Percentiles rank a stretch among this genome's conserved stretches.
Conservation (phyloP, 53 echinoderm and acorn worm species). For the Luidia sarsii region DNA sequence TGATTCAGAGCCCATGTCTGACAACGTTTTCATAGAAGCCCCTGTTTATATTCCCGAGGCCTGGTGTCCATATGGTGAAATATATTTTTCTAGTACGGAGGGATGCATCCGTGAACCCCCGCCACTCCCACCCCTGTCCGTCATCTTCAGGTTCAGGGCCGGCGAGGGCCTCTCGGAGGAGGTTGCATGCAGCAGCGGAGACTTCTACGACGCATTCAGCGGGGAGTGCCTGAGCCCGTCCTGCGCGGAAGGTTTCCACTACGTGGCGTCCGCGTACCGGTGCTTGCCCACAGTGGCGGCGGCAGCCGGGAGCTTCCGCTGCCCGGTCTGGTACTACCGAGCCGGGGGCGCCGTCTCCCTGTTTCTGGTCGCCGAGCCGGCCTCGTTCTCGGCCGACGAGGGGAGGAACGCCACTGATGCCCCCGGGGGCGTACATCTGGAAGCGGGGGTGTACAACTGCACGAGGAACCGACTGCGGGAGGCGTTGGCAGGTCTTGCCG, state of each 20-base stretch:
- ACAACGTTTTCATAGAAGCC: neutral
- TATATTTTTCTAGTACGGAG: too few relatives aligned
- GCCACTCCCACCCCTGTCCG: neutral
- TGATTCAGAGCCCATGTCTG: too few relatives aligned
- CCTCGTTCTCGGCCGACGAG: neutral
- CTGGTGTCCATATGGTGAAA: too few relatives aligned
- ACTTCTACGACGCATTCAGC: constrained; percentile 3
- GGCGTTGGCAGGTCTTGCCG: too few relatives aligned
- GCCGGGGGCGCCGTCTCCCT: neutral
- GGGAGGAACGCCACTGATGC: neutral
- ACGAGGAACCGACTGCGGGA: too few relatives aligned
- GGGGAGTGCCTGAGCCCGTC: constrained; percentile 19
- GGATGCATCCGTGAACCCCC: neutral
- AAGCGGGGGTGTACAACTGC: too few relatives aligned
- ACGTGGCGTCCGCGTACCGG: neutral
- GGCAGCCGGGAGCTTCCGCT: neutral
- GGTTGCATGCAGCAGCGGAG: neutral
- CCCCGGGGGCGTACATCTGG: too few relatives aligned
- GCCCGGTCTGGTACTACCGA: neutral
- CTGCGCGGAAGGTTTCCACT: neutral
- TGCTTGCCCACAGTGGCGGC: neutral
- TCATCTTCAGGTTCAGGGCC: constrained; percentile 1
- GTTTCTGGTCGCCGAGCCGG: neutral
- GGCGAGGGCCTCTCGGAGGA: neutral
- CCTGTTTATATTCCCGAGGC: too few relatives aligned